phyloP scores from a whole-genome alignment of 2,888 invertebrate species.

The Scaptomyza parva region DNA sequence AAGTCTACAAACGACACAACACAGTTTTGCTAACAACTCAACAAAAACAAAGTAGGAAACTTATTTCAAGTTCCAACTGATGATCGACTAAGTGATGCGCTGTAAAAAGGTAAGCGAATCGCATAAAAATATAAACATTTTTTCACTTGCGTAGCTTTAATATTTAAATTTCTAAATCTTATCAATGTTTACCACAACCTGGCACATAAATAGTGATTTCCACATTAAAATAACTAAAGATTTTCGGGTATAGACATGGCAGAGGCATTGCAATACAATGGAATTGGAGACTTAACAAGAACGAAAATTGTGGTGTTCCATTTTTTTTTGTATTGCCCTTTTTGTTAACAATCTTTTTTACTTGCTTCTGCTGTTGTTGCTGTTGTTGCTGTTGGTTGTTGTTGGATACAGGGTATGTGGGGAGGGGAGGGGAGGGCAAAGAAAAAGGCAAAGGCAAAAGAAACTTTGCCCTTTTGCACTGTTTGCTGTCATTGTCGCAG shows the following conservation, averaged over 20 bases:
- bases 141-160: not conserved
- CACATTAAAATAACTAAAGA: not conserved
- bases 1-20: conserved; percentile 24
- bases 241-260: not conserved
- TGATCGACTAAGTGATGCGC: conserved; percentile 16
- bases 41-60: conserved; percentile 16
- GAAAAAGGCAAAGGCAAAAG: conserved; percentile 42
- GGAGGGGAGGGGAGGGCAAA: conserved; percentile 34
- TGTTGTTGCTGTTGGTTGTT: not conserved
- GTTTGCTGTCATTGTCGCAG: conserved; percentile 59
- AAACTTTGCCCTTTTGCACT: conserved; percentile 67
- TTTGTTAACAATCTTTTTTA: not conserved
- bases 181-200: not conserved
- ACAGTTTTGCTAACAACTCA: conserved; percentile 27
- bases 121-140: not conserved
- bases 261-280: not conserved
- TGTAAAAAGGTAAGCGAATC: not conserved
- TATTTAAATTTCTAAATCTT: not conserved
- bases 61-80: not conserved
- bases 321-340: not conserved
- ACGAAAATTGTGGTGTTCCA: not conserved
- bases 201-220: not conserved
- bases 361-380: too few species aligned
- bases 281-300: conserved; percentile 3
- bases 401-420: conserved; percentile 30